phyloP scores from a whole-genome alignment of 2,888 invertebrate species.

The Limnephilus marmoratus region DNA sequence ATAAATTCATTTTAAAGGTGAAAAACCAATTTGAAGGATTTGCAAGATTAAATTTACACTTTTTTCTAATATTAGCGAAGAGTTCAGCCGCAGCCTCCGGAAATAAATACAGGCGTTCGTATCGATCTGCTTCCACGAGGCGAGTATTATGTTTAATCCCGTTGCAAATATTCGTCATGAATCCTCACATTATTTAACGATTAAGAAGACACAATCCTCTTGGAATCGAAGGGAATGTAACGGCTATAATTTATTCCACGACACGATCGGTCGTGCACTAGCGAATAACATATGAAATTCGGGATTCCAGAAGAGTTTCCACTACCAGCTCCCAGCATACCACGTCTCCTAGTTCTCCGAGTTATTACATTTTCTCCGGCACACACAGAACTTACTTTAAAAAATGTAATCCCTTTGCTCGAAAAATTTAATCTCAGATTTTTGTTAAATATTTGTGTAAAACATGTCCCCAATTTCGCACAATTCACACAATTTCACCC shows the following conservation, averaged over 20 bases:
- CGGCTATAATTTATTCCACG: not conserved
- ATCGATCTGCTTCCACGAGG: not conserved
- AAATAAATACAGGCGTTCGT: not conserved
- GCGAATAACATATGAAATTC: not conserved
- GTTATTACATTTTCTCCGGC: not conserved
- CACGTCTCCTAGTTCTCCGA: not conserved
- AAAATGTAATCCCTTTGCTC: not conserved
- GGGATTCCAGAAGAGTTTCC: not conserved
- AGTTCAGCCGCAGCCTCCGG: not conserved
- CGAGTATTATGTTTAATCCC: not conserved
- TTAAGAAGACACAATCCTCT: not conserved
- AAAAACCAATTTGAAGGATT: not conserved
- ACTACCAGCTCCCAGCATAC: not conserved
- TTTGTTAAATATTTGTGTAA: not conserved
- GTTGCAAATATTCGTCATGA: not conserved
- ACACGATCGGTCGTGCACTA: not conserved
- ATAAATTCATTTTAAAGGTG: not conserved
- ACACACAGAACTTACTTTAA: not conserved
- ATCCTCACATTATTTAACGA: slow-evolving; percentile 2
- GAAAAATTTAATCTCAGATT: not conserved
- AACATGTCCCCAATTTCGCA: not conserved
- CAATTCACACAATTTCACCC: not conserved
- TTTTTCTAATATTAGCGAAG: not conserved
- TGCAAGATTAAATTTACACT: not conserved
- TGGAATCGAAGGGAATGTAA: not conserved